A percentile compares a stretch with the other conserved stretches of the same genome.
Conservation (phyloP, 2,888 invertebrate species). For the Eilema depressum region DNA sequence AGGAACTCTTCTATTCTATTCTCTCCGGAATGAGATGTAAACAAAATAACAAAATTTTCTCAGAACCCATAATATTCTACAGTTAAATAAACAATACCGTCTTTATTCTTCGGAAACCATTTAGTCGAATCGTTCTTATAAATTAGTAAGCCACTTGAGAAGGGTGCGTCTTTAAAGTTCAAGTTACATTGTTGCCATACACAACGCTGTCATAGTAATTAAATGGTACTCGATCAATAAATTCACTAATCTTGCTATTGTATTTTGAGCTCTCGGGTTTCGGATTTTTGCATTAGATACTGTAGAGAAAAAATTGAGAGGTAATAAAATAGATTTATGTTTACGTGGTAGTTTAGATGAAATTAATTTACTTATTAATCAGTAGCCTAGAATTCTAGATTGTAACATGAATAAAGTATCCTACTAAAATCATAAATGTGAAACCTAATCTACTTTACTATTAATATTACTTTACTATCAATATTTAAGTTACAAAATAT, state of each 20-base stretch:
- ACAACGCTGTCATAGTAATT: slow-evolving; percentile 14
- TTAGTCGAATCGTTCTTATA: background rate
- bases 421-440: too few species aligned
- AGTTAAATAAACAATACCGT: background rate
- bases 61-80: background rate
- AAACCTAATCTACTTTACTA: too few species aligned
- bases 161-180: slow-evolving; percentile 6
- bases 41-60: background rate
- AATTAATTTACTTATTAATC: too few species aligned
- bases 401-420: too few species aligned
- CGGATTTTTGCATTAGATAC: background rate
- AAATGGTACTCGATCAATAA: slow-evolving; percentile 7
- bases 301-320: background rate
- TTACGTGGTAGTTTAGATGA: too few species aligned
- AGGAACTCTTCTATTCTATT: too few species aligned
- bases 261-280: background rate
- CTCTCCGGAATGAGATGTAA: background rate
- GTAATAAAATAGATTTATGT: background rate
- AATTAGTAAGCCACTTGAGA: slow-evolving; percentile 6
- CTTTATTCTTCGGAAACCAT: background rate
- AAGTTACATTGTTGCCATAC: slow-evolving; percentile 7
- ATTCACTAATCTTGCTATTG: background rate
- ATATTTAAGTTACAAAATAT: too few species aligned
- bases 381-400: too few species aligned
- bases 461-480: too few species aligned